Evolutionary conservation across 2,113 vertebrate genomes (phyloP), one percentile per base, ranked within the genome.

Genomic region (Carassius carassius): DNA sequence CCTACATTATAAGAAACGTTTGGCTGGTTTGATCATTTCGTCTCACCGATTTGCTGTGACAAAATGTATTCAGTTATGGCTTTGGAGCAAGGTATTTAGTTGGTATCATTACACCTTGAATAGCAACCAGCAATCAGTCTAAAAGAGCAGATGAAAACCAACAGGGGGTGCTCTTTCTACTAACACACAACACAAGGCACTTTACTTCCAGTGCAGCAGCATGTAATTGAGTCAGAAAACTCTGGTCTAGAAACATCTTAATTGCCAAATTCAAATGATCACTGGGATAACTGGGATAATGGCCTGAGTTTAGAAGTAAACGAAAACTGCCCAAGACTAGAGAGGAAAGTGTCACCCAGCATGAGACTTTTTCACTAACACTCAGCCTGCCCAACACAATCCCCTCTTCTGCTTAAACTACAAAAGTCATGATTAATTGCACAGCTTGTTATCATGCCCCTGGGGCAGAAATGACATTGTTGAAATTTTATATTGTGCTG

Each of bases 361-460:
- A 35, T 17, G 84, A 86, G 77, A 82, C 75, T 72, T 73, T 89
- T 77, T 84, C 73, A 81, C 49, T 32, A 25, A 19, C 74, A 58
- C 81, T n/a, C 37, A 51, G 58, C 58, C 85, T 80, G 32, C 76
- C 75, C 73, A 17, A 9, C 82, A 47, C 82, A 32, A 72, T 60
- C 78, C n/a, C 41, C 21, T 19, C 76, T 58, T 73, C 84, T 73
- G 56, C 84, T 76, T 56, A 74, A 78, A 84, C 75, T 80, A 77
- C 82, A 83, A 79, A 79, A 89, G 41, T 90, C 83, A 85, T 90
- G 81, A 78, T 89, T 86, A 74, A 86, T 86, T 87, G 89, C 86
- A 78, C 67, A 69, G 79, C 76, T 81, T 86, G 84, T 88, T 87
- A 87, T 78, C 78, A 78, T 72, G 85, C 44, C 49, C 60, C 9